Conservation (phyloP, 2,888 invertebrate genomes). For the Lycia hirtaria region DNA sequence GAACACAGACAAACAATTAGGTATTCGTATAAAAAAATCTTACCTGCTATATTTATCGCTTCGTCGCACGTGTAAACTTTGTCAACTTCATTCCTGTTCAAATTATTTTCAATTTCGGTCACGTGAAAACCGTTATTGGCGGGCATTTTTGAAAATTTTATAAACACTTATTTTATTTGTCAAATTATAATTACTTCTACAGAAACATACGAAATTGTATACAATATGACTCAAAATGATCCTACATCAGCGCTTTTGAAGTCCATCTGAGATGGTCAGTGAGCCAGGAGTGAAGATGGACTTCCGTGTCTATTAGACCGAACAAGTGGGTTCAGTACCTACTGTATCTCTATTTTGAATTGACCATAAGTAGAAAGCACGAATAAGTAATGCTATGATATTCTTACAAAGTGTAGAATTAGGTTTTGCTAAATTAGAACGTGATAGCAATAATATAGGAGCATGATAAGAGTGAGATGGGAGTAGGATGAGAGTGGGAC, state of each 20-base stretch:
- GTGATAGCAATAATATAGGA: no score
- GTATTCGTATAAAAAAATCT: constrained; percentile 1
- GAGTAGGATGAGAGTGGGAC: no score
- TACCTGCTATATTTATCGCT: constrained; percentile 36
- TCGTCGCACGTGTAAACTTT: constrained; percentile 34
- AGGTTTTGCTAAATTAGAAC: no score
- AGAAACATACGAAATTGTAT: no score
- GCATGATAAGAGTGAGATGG: no score
- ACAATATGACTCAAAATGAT: background rate
- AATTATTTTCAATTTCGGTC: constrained; percentile 16
- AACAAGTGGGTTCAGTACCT: background rate
- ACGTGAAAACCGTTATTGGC: constrained; percentile 17
- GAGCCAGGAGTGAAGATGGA: background rate
- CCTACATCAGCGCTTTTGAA: background rate
- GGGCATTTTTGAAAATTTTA: constrained; percentile 13
- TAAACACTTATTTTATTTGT: no score
- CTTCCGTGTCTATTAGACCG: background rate
- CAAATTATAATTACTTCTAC: no score
- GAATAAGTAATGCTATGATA: no score
- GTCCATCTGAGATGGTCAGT: background rate
- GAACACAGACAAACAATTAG: background rate
- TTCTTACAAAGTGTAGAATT: no score
- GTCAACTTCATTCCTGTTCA: constrained; percentile 8
- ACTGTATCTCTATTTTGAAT: no score
- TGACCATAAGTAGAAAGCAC: no score